phyloP scores from a whole-genome alignment of 2,113 vertebrate genomes.

The Coracopsis vasa region DNA sequence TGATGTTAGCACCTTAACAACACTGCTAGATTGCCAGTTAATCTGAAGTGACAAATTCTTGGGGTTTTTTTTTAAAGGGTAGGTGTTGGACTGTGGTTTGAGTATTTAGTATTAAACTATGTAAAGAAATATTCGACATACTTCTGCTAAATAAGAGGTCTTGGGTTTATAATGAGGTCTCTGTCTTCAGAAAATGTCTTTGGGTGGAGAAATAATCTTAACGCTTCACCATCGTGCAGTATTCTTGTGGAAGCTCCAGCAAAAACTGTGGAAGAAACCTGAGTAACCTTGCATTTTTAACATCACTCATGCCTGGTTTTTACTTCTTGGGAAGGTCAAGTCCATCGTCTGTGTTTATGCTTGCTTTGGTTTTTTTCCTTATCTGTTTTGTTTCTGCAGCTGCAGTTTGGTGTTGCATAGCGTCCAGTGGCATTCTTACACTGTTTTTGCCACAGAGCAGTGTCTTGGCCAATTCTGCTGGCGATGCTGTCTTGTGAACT shows the following conservation, averaged over 20 bases:
- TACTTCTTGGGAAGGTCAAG: background rate
- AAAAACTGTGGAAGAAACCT: background rate
- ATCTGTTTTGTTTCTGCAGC: background rate
- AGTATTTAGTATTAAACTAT: background rate
- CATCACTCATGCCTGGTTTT: background rate
- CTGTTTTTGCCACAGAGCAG: background rate
- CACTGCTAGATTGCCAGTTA: background rate
- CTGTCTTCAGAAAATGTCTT: background rate
- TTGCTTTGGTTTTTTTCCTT: background rate
- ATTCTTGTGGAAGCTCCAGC: background rate
- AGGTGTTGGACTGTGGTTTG: background rate
- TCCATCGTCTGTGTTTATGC: background rate
- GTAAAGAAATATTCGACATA: background rate
- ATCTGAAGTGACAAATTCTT: background rate
- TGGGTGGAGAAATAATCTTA: background rate
- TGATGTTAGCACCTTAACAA: background rate
- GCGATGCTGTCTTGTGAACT: background rate
- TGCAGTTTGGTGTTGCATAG: background rate
- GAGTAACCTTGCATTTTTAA: background rate
- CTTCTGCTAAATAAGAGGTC: background rate
- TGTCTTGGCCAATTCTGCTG: background rate
- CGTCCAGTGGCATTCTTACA: rapidly evolving
- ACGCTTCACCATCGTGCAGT: rapidly evolving
- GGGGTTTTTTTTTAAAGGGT: background rate
- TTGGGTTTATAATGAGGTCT: background rate